phyloP scores from a whole-genome alignment of 2,113 vertebrate genomes.

The Porphyrio hochstetteri region DNA sequence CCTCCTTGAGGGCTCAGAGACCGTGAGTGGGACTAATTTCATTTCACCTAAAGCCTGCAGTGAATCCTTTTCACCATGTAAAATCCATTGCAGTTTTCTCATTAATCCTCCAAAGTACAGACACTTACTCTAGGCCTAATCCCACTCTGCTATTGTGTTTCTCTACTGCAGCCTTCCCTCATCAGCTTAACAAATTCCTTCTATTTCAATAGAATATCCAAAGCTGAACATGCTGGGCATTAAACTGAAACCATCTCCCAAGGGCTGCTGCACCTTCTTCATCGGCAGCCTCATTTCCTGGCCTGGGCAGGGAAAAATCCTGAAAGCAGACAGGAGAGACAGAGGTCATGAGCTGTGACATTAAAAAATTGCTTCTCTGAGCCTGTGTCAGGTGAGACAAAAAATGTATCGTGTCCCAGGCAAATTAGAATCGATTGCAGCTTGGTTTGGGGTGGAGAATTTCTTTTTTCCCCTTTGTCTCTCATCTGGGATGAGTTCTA shows the following conservation, averaged over 20 bases:
- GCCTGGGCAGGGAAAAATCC: not conserved
- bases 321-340: not conserved
- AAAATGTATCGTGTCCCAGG: not conserved
- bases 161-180: slow-evolving; percentile 62
- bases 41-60: slow-evolving; percentile 63
- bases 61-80: slow-evolving; percentile 68
- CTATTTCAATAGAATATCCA: slow-evolving; percentile 51
- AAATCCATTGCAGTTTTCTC: slow-evolving; percentile 70
- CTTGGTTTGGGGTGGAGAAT: not conserved
- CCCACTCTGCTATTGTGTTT: slow-evolving; percentile 68
- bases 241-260: slow-evolving; percentile 40
- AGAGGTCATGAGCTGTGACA: slow-evolving; percentile 50
- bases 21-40: slow-evolving; percentile 59
- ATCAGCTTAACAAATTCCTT: slow-evolving; percentile 70
- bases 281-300: not conserved
- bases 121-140: slow-evolving; percentile 71
- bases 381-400: slow-evolving; percentile 44
- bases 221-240: slow-evolving; percentile 52
- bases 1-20: slow-evolving; percentile 10
- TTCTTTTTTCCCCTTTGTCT: not conserved
- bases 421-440: slow-evolving; percentile 59
- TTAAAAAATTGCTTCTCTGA: slow-evolving; percentile 45
- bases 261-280: slow-evolving; percentile 13
- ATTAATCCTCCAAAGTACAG: slow-evolving; percentile 72
- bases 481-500: not conserved